Evolutionary conservation across 1,140 invertebrate genomes (phyloP), one percentile per base, ranked within the genome.

Genomic region (Diprion similis): DNA sequence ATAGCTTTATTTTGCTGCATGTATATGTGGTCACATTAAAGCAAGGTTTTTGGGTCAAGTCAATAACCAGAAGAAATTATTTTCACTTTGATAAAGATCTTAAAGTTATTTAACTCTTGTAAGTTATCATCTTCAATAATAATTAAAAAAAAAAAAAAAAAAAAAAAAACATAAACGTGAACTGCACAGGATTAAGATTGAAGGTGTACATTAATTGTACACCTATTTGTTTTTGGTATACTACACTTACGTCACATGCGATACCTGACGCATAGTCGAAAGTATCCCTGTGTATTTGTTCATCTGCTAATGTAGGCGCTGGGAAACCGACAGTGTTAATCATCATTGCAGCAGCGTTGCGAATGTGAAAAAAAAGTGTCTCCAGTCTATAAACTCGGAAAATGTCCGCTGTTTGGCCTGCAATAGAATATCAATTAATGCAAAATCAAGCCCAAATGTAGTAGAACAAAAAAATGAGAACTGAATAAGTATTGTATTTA

Each of bases 331-430:
- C 78, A 17, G 79, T 10, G 13, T 47, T 59, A 3, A n/a, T 68
- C 0, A 73, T 59, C 1, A 76, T 71, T 18, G 80, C 81, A 15
- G 84, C 76, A 1, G 80, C 78, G 75, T 89, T 90, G 15, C 85
- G 82, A n/a, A 92, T 66, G 10, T 76, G 78, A 65, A 78, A 85
- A 72, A 91, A 90, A 10, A 92, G 71, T 0, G 78, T 76, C 71
- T 91, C 89, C 37, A 91, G 76, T n/a, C 86, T 86, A 78, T 91
- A 92, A 8, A 92, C 76, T n/a, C 81, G 76, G 76, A 91, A 89
- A 71, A 76, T 82, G 48, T 84, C 83, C 2, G 67, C 13, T 37
- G 68, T 7, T 70, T 59, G 9, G 1, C 46, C 82, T 84, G 15
- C 15, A 75, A 71, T 11, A 76, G 19, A 76, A 76, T 37, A 72